These are phyloP conservation scores for Meganola albula DNA, from an alignment of 2,888 invertebrate species.

Conservation along the genomic window DNA sequence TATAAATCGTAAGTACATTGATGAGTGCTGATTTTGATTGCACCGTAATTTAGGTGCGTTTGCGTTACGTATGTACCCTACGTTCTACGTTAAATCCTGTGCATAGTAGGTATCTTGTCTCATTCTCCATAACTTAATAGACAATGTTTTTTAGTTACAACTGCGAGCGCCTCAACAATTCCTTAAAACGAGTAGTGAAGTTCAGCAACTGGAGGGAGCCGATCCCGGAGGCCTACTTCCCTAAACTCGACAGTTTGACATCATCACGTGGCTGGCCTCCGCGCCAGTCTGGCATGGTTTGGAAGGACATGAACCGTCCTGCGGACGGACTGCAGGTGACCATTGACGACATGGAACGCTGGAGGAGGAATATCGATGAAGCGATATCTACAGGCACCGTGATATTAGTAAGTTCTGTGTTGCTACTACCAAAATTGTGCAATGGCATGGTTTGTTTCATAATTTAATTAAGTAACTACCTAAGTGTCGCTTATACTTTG, in stretches of 20 bases:
- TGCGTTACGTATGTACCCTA: too few relatives aligned
- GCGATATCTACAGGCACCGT: constrained; percentile 85
- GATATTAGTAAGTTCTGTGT: constrained; percentile 69
- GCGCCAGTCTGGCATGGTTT: constrained; percentile 77
- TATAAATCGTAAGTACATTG: too few relatives aligned
- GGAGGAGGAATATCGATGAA: constrained; percentile 85
- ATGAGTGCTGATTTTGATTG: too few relatives aligned
- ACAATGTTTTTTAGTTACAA: constrained; percentile 82
- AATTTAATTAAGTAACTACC: too few relatives aligned
- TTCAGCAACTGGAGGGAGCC: constrained; percentile 83
- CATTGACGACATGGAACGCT: constrained; percentile 83
- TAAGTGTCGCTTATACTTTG: too few relatives aligned
- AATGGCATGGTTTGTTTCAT: too few relatives aligned
- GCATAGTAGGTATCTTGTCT: too few relatives aligned
- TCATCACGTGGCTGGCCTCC: constrained; percentile 85
- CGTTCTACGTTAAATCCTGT: too few relatives aligned
- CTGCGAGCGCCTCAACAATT: constrained; percentile 85
- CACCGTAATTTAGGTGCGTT: too few relatives aligned
- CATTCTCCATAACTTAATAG: too few relatives aligned
- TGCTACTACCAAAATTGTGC: too few relatives aligned
- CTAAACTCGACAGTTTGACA: constrained; percentile 85
- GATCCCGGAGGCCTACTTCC: constrained; percentile 87
- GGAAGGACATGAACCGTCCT: constrained; percentile 82
- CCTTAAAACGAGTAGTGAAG: constrained; percentile 79
- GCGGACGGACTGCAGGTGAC: constrained; percentile 79